Percentiles rank a stretch among this genome's conserved stretches.
phyloP scores from a whole-genome alignment of 2,113 vertebrate species.

The Engraulis encrasicolus region DNA sequence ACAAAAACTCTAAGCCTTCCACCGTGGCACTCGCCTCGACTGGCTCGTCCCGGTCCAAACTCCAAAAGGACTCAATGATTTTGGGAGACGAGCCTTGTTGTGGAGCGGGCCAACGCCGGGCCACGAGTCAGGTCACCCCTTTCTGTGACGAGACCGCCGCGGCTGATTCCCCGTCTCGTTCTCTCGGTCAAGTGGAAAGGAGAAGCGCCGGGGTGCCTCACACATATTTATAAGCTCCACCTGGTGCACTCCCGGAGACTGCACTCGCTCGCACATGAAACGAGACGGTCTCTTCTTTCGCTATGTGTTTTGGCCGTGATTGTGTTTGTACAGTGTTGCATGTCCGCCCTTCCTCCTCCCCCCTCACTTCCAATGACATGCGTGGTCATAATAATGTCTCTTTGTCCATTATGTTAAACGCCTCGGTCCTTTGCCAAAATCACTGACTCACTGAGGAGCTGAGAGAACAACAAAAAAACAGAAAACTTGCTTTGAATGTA shows the following conservation, averaged over 20 bases:
- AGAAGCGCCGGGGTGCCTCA: background rate
- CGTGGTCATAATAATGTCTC: background rate
- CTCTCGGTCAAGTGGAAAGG: background rate
- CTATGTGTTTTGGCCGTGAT: background rate
- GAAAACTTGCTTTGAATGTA: background rate
- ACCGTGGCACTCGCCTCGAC: no score
- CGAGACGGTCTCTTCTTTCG: background rate
- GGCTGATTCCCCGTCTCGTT: background rate
- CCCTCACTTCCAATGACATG: background rate
- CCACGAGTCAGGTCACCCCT: background rate
- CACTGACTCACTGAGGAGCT: background rate
- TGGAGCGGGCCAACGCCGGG: background rate
- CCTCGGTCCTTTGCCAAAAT: background rate
- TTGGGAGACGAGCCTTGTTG: background rate
- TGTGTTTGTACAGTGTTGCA: slow-evolving; percentile 13
- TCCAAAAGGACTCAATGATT: background rate
- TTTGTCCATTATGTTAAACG: slow-evolving; percentile 4
- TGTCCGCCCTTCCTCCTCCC: no score
- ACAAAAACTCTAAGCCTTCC: no score
- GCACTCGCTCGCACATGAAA: background rate
- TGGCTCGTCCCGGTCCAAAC: background rate
- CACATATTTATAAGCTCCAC: background rate
- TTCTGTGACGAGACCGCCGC: background rate
- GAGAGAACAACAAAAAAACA: no score
- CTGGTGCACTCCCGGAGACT: background rate